Evolutionary conservation across 64 coral and sea anemone species (phyloP).

Genomic region (Montipora capricornis): DNA sequence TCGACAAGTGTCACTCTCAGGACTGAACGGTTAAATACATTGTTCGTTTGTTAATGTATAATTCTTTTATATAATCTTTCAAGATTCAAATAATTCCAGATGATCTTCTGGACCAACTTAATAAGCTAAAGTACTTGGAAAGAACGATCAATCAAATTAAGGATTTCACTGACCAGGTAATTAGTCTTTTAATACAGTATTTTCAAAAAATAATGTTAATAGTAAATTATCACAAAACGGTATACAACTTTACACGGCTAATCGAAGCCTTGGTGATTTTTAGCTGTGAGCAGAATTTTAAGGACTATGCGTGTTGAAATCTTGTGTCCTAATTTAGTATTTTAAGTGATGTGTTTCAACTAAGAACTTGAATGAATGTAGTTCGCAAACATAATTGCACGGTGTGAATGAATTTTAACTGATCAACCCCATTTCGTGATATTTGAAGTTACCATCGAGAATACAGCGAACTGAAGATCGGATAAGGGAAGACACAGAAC

Average conservation of each 20-base stretch:
- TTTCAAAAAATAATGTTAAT: no score
- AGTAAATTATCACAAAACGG: no score
- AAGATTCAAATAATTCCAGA: conserved; percentile 91
- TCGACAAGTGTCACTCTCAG: no score
- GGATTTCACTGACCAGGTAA: conserved; percentile 86
- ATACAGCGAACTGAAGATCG: conserved; percentile 75
- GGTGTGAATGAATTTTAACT: not conserved
- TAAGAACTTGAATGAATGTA: no score
- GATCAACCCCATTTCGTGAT: not conserved
- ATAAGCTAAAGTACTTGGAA: conserved; percentile 90
- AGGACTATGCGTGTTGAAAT: no score
- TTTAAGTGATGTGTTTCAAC: no score
- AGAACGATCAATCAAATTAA: conserved; percentile 78
- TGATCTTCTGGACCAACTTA: conserved; percentile 92
- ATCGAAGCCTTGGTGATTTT: no score
- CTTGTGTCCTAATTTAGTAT: no score
- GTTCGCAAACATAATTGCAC: not conserved
- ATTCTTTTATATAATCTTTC: conserved; percentile 18
- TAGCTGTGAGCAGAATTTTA: no score
- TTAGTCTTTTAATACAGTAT: not conserved
- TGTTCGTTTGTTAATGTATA: not conserved
- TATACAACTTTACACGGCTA: no score
- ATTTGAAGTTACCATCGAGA: conserved; percentile 77
- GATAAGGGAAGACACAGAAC: conserved; percentile 76
- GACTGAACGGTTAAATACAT: no score